Evolutionary conservation across 2,888 invertebrate genomes (phyloP).

Genomic region (Leptogaster cylindrica): DNA sequence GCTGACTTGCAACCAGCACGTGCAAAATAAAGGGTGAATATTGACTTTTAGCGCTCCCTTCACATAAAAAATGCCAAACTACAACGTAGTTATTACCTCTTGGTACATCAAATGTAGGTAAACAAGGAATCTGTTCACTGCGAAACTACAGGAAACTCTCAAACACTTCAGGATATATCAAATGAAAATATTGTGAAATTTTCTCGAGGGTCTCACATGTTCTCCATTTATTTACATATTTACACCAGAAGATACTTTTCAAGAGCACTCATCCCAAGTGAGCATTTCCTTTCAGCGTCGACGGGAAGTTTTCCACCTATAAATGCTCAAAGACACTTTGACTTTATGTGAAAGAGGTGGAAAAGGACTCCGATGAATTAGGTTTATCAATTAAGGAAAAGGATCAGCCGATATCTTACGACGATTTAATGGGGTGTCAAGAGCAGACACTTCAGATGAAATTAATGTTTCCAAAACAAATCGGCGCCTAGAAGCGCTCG

Average conservation of each 20-base stretch:
- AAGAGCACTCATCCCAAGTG: conserved; percentile 27
- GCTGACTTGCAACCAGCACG: no score
- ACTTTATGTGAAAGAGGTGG: neutral
- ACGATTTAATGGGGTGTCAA: conserved; percentile 39
- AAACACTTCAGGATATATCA: no score
- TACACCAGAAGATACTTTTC: conserved; percentile 3
- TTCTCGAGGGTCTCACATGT: conserved; percentile 18
- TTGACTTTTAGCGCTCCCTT: no score
- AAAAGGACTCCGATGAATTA: neutral
- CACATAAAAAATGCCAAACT: no score
- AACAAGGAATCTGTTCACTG: no score
- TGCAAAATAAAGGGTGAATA: no score
- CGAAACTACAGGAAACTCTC: no score
- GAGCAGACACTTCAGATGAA: conserved; percentile 34
- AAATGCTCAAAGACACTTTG: no score
- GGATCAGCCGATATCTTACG: conserved; percentile 27
- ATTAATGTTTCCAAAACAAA: conserved; percentile 41
- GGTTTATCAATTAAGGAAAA: conserved; percentile 26
- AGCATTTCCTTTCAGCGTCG: conserved; percentile 16
- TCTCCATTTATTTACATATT: conserved; percentile 20
- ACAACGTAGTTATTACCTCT: no score
- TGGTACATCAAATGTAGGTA: no score
- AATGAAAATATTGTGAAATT: no score
- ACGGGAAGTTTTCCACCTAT: no score
- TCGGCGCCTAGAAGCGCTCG: conserved; percentile 17